phyloP scores from a whole-genome alignment of 2,888 invertebrate genomes.

The Meandrusa payeni region DNA sequence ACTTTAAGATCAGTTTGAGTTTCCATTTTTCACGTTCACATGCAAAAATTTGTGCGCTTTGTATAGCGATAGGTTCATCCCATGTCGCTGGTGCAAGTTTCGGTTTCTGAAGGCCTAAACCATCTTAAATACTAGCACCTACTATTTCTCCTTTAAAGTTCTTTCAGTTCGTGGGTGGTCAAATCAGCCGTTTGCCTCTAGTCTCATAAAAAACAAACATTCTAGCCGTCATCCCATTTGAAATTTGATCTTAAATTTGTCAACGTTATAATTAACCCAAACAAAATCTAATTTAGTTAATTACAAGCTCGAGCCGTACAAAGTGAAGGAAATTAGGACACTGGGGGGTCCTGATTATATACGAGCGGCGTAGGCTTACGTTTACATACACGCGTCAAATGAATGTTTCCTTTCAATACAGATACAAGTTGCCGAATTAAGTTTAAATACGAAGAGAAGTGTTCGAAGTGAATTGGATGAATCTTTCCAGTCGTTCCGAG shows the following conservation, averaged over 20 bases:
- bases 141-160: too few relatives aligned
- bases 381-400: constrained; percentile 17
- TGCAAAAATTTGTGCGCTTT: too few relatives aligned
- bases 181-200: too few relatives aligned
- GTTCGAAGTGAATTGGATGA: constrained; percentile 24
- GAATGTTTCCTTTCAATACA: constrained; percentile 35
- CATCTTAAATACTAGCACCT: too few relatives aligned
- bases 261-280: constrained; percentile 24
- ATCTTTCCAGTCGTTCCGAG: constrained; percentile 27
- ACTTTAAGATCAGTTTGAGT: too few relatives aligned
- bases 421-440: constrained; percentile 15
- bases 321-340: constrained; percentile 21
- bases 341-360: constrained; percentile 13
- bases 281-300: constrained; percentile 25
- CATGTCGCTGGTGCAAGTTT: not conserved
- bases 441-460: constrained; percentile 18
- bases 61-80: constrained; percentile 8
- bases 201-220: too few relatives aligned
- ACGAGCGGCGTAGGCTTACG: constrained; percentile 4
- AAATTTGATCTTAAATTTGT: constrained; percentile 23
- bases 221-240: constrained; percentile 7
- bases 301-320: constrained; percentile 19
- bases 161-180: too few relatives aligned
- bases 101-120: not conserved
- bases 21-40: too few relatives aligned